A percentile compares a stretch with the other conserved stretches of the same genome.
Evolutionary conservation across 2,113 vertebrate species (phyloP).

Genomic region (Gymnorhina tibicen): DNA sequence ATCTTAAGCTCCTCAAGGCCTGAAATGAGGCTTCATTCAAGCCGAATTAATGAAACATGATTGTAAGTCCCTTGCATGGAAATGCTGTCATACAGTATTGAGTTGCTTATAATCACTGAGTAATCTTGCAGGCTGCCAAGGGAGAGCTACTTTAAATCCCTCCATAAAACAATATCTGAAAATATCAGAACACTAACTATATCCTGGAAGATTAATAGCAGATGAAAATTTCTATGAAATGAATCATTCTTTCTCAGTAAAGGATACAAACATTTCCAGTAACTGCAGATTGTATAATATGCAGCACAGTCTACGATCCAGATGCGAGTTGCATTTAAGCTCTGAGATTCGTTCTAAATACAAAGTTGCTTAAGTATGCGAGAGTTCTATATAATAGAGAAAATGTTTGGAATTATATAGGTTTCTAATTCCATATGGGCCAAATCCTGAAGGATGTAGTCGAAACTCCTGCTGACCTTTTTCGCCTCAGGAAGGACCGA

Average conservation of each 20-base stretch:
- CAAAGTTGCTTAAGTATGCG: conserved; percentile 39
- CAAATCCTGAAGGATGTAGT: conserved; percentile 42
- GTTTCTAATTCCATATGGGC: conserved; percentile 50
- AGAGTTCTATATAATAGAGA: conserved; percentile 42
- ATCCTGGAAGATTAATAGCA: conserved; percentile 86
- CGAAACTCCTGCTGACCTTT: conserved; percentile 47
- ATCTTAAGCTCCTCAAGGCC: conserved; percentile 96
- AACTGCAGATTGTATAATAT: conserved; percentile 62
- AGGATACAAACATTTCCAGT: conserved; percentile 72
- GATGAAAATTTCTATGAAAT: conserved; percentile 82
- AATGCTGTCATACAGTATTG: conserved; percentile 92
- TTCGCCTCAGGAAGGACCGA: neutral
- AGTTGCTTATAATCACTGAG: conserved; percentile 92
- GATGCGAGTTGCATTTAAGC: conserved; percentile 56
- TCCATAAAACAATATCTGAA: conserved; percentile 88
- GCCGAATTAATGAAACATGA: conserved; percentile 99
- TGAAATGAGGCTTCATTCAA: conserved; percentile 96
- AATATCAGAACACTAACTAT: conserved; percentile 88
- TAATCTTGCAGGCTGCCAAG: conserved; percentile 90
- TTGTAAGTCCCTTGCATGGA: conserved; percentile 92
- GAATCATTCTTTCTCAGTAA: conserved; percentile 81
- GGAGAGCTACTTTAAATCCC: conserved; percentile 84
- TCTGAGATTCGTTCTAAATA: conserved; percentile 15
- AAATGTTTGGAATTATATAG: conserved; percentile 27
- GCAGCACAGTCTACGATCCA: conserved; percentile 48